Evolutionary conservation across 2,888 invertebrate genomes (phyloP), one percentile per base, ranked within the genome.

Genomic region (Drosophila mercatorum): DNA sequence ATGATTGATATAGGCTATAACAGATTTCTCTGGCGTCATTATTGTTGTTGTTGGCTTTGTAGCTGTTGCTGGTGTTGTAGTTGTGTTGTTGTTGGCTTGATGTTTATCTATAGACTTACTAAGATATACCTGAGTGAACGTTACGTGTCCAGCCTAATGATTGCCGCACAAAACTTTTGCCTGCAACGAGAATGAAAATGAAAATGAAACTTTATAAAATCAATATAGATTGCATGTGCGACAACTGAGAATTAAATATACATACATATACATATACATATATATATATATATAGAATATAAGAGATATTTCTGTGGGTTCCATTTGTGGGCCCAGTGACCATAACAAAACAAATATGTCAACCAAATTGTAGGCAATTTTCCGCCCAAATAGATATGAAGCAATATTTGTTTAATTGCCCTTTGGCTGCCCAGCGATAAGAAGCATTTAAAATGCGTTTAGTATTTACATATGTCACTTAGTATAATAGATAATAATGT

Each of bases 11-110:
- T 92, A 92, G 67, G 92, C 91, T 89, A 91, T 80, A 81, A 92
- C 86, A 51, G 92, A 92, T 79, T 92, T 92, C 73, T 92, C 92
- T 63, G 92, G 92, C 81, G 91, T 90, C 92, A 92, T 92, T 74
- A 65, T 78, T 73, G 41, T 68, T 66, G 38, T 49, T 69, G n/a
- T 57, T 59, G 28, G 28, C 22, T 22, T 22, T 64, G 10, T 61
- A 69, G 14, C 43, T 56, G 26, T 43, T 58, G 47, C 0, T 14
- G 26, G 52, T 43, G 46, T 44, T 22, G 22, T 22, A 22, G 28
- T 62, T 61, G 38, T 69, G 44, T 69, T 52, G 56, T 67, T 75
- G 47, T 58, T 36, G 61, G 31, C 6, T 57, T 72, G 63, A 58
- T 31, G 28, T 53, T 26, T 26, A 26, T 36, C 12, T 55, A 26